Evolutionary conservation across 2,113 vertebrate genomes (phyloP).

Genomic region (Puntigrus tetrazona): DNA sequence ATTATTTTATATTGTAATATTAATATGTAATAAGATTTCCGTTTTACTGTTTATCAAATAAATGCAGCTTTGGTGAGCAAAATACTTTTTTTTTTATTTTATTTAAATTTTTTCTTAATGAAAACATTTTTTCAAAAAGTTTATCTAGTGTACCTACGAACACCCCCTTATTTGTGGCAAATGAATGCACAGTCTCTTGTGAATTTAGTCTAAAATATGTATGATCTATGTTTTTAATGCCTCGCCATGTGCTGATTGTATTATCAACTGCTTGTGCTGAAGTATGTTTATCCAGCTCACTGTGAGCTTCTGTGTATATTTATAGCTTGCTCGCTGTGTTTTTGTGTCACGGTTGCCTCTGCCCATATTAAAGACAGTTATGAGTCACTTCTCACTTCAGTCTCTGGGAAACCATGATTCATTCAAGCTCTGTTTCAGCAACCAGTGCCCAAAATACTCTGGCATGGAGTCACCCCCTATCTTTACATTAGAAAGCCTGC

Average conservation of each 20-base stretch:
- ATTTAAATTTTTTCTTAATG: too few species aligned
- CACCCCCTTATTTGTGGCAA: not conserved
- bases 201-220: conserved; percentile 15
- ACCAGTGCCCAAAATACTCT: conserved; percentile 44
- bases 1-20: not conserved
- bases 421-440: conserved; percentile 35
- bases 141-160: not conserved
- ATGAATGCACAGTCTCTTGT: not conserved
- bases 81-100: not conserved
- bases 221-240: not conserved
- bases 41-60: not conserved
- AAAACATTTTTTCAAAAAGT: not conserved
- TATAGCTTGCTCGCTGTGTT: conserved; percentile 33
- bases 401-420: conserved; percentile 48
- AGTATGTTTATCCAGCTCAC: conserved; percentile 25
- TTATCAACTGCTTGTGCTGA: not conserved
- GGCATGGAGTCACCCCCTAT: conserved; percentile 10
- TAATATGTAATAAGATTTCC: not conserved
- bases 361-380: conserved; percentile 36
- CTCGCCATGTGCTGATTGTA: conserved; percentile 14
- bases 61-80: not conserved
- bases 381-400: conserved; percentile 49
- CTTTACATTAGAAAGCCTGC: not conserved
- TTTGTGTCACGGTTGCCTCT: conserved; percentile 41
- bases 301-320: conserved; percentile 24